Evolutionary conservation across 2,797 vertebrate genomes (phyloP), one percentile per base, ranked within the genome.

Genomic region (Sylvilagus floridanus): DNA sequence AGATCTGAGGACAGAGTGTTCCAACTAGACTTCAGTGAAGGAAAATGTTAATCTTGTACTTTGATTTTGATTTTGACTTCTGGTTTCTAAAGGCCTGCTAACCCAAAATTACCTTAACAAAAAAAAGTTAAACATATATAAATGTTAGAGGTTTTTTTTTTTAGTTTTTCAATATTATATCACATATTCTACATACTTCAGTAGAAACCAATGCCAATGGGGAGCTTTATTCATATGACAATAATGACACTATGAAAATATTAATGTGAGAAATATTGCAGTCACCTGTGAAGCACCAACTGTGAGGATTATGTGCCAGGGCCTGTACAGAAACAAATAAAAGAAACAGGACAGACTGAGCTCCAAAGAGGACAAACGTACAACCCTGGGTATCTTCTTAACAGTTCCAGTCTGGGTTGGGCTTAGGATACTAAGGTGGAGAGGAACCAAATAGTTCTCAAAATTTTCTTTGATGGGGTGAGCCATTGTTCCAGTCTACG

Each of bases 51-150:
- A 75, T 60, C 13, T 21, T 54, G 14, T 26, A 30, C 11, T 83
- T 73, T 66, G 16, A n/a, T 52, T 88, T 81, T 42, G 42, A 6
- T 35, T 35, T 35, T 92, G 21, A 78, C 42, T 84, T 82, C 88
- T 69, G 32, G 69, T 35, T 86, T 94, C 35, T 66, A 86, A 96
- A 89, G 71, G n/a, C 1, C 52, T 78, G 84, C n/a, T 77, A 83
- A 91, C 52, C 66, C 54, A 71, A 86, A 82, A 54, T 82, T 82
- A 60, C 65, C 63, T 75, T 21, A 77, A 73, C 78, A 69, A 47
- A 17, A 22, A 90, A 37, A 91, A 75, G 83, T 42, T 47, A 47
- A 47, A 54, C 22, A 57, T 26, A 86, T 26, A 86, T 26, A 28
- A 65, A 83, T 57, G 54, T 57, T 57, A 14, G 14, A 2, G 0